Percentiles rank a stretch among this genome's conserved stretches.
These are phyloP conservation scores for Hormiphora californensis DNA, from an alignment of 37 sponge, comb jelly and placozoan species.

Conservation along the genomic window DNA sequence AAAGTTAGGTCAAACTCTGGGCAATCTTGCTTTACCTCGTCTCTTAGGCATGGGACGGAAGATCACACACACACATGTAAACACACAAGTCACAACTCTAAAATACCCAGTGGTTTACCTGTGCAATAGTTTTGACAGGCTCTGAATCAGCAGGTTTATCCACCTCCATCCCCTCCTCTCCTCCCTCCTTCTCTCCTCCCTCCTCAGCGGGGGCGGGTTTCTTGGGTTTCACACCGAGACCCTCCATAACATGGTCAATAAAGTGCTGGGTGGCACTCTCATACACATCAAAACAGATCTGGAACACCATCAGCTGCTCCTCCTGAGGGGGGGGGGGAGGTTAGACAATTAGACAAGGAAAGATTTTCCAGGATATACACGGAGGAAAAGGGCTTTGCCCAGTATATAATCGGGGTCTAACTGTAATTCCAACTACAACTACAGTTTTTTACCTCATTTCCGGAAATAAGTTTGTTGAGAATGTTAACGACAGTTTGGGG, in stretches of 20 bases:
- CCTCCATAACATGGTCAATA: conserved; percentile 61
- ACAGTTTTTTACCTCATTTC: conserved; percentile 65
- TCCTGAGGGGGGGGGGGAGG: conserved; percentile 53
- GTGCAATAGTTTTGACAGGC: conserved; percentile 37
- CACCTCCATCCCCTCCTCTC: conserved; percentile 57
- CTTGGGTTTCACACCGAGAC: conserved; percentile 59
- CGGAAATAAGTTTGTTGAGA: conserved; percentile 69
- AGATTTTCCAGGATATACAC: neutral
- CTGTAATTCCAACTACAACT: too few species aligned
- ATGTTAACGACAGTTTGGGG: conserved; percentile 70
- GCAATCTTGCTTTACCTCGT: too few species aligned
- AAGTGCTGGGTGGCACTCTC: conserved; percentile 90
- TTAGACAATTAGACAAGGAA: neutral
- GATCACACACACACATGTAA: too few species aligned
- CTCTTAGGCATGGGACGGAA: too few species aligned
- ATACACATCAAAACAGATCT: conserved; percentile 96
- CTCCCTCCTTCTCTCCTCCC: neutral
- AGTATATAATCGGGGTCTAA: too few species aligned
- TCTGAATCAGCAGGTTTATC: conserved; percentile 47
- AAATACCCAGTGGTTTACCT: too few species aligned
- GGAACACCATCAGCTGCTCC: conserved; percentile 76
- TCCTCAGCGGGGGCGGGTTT: conserved; percentile 18
- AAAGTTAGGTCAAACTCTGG: too few species aligned
- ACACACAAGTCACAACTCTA: too few species aligned
- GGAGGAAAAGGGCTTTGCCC: too few species aligned